Conservation (phyloP, 2,113 vertebrate species). For the Ammodytes marinus region DNA sequence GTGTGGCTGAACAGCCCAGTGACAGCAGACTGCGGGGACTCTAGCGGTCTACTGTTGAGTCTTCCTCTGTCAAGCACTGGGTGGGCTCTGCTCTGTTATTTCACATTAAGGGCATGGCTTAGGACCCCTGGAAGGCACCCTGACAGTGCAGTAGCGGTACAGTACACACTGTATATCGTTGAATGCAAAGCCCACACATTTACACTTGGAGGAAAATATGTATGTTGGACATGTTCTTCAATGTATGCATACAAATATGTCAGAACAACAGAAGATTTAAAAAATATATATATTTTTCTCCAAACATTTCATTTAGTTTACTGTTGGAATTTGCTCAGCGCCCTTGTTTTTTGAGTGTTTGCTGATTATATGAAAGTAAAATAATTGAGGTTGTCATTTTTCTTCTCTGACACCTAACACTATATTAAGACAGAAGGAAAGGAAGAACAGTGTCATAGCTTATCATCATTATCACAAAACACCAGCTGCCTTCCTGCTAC, state of each 20-base stretch:
- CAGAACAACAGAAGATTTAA: background rate
- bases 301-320: background rate
- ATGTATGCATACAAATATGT: background rate
- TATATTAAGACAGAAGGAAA: constrained; percentile 40
- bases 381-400: background rate
- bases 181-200: constrained; percentile 14
- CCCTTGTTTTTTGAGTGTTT: background rate
- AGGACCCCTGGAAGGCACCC: constrained; percentile 35
- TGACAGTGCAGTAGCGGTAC: constrained; percentile 42
- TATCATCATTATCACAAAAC: constrained; percentile 45
- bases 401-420: background rate
- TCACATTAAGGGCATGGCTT: constrained; percentile 70
- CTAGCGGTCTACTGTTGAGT: constrained; percentile 39
- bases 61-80: constrained; percentile 61
- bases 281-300: too few relatives aligned
- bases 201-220: background rate
- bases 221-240: background rate
- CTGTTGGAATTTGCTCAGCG: background rate
- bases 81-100: constrained; percentile 77
- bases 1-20: constrained; percentile 46
- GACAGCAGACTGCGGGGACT: constrained; percentile 66
- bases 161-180: constrained; percentile 28
- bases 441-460: constrained; percentile 43
- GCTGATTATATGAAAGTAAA: background rate
- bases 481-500: constrained; percentile 61